Conservation (phyloP, 2,888 invertebrate genomes). For the Meganola albula region DNA sequence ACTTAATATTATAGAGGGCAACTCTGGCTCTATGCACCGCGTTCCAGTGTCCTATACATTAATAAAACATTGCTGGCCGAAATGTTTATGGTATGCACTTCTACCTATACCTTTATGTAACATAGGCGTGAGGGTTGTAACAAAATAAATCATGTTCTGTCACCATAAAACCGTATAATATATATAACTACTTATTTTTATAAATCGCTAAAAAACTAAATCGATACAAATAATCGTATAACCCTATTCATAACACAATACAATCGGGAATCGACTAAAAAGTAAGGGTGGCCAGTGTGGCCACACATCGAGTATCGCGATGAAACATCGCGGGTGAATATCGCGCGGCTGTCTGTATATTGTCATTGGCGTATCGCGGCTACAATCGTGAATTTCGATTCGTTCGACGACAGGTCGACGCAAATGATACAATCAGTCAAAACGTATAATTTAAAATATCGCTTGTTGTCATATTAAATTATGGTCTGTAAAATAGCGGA, state of each 20-base stretch:
- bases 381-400: constrained; percentile 49
- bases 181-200: no score
- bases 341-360: constrained; percentile 55
- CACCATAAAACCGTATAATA: no score
- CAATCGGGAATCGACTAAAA: constrained; percentile 68
- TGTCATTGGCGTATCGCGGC: constrained; percentile 59
- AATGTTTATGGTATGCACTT: no score
- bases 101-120: no score
- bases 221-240: constrained; percentile 16
- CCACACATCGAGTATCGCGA: constrained; percentile 61
- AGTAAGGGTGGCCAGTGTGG: constrained; percentile 53
- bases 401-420: constrained; percentile 46
- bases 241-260: constrained; percentile 60
- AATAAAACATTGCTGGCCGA: no score
- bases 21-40: no score
- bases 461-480: neutral
- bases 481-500: neutral
- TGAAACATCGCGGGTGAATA: constrained; percentile 26
- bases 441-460: constrained; percentile 10
- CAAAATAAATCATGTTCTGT: no score
- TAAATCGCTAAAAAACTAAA: constrained; percentile 6
- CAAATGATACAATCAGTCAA: constrained; percentile 57
- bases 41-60: no score
- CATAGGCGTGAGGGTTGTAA: no score
- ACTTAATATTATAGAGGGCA: no score